These are phyloP conservation scores for Torymus auratus DNA, from an alignment of 2,888 invertebrate genomes.

Conservation along the genomic window DNA sequence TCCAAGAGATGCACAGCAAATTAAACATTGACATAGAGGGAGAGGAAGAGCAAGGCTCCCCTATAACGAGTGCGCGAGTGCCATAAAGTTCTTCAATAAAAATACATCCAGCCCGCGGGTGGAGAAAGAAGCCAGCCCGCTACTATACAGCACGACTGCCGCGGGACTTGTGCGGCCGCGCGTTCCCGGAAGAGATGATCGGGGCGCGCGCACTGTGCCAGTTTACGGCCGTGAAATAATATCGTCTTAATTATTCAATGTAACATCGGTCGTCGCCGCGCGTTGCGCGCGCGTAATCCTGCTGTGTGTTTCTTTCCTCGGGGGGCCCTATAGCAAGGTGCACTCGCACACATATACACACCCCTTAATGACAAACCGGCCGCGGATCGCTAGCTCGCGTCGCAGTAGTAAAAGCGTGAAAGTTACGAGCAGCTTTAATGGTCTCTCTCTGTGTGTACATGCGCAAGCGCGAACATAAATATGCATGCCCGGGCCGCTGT, in stretches of 20 bases:
- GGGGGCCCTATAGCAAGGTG: too few species aligned
- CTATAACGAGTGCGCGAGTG: constrained; percentile 11
- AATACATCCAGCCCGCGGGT: neutral
- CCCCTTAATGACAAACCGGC: constrained; percentile 51
- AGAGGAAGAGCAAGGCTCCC: neutral
- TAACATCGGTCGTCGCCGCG: constrained; percentile 29
- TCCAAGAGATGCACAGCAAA: neutral
- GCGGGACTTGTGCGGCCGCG: neutral
- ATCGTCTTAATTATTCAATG: constrained; percentile 64
- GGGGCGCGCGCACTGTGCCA: neutral
- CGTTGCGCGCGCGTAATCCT: neutral
- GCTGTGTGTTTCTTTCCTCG: neutral
- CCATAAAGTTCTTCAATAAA: constrained; percentile 21
- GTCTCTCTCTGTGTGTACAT: neutral
- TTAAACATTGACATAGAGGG: constrained; percentile 27
- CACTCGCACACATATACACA: too few species aligned
- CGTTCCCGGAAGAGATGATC: constrained; percentile 19
- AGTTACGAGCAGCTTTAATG: constrained; percentile 53
- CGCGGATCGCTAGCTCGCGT: constrained; percentile 24
- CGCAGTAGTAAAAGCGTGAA: constrained; percentile 51
- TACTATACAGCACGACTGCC: too few species aligned
- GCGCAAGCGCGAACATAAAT: constrained; percentile 37
- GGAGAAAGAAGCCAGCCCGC: too few species aligned
- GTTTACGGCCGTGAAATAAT: constrained; percentile 60
- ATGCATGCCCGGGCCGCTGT: constrained; percentile 37